Evolutionary conservation across 2,888 invertebrate genomes (phyloP).

Genomic region (Parnassius smintheus): DNA sequence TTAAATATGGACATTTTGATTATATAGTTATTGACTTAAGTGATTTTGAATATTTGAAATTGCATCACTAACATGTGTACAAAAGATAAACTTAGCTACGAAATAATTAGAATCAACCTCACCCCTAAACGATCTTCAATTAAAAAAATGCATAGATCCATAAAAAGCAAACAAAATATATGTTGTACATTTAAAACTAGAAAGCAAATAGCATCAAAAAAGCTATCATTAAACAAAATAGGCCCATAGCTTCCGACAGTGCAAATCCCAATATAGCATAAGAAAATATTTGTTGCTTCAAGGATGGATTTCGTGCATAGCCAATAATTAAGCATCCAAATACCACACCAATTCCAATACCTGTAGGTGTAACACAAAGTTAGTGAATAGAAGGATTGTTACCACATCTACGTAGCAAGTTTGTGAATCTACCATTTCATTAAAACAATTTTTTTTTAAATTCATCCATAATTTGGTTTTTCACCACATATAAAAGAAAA

Average conservation of each 20-base stretch:
- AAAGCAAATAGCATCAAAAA: constrained; percentile 98
- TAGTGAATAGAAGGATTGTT: constrained; percentile 36
- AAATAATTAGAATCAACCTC: constrained; percentile 12
- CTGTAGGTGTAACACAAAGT: constrained; percentile 71
- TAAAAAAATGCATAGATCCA: constrained; percentile 5
- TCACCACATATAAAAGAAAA: too few species aligned
- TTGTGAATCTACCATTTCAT: too few species aligned
- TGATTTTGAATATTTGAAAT: too few species aligned
- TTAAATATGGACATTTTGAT: too few species aligned
- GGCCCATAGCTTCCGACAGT: constrained; percentile 98
- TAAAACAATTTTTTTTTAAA: too few species aligned
- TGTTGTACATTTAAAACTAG: constrained; percentile 67
- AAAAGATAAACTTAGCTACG: constrained; percentile 31
- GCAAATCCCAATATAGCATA: constrained; percentile 99
- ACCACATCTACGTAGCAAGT: too few species aligned
- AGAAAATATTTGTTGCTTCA: constrained; percentile 98
- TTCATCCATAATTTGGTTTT: too few species aligned
- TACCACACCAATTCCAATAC: constrained; percentile 98
- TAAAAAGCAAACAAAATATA: constrained; percentile 26
- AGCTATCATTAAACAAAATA: constrained; percentile 99
- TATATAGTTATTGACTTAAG: too few species aligned
- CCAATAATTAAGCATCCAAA: constrained; percentile 98
- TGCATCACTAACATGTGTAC: too few species aligned
- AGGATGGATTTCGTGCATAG: constrained; percentile 97
- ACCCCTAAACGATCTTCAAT: constrained; percentile 11